Evolutionary conservation across 2,888 invertebrate genomes (phyloP).

Genomic region (Acrobasis consociella): DNA sequence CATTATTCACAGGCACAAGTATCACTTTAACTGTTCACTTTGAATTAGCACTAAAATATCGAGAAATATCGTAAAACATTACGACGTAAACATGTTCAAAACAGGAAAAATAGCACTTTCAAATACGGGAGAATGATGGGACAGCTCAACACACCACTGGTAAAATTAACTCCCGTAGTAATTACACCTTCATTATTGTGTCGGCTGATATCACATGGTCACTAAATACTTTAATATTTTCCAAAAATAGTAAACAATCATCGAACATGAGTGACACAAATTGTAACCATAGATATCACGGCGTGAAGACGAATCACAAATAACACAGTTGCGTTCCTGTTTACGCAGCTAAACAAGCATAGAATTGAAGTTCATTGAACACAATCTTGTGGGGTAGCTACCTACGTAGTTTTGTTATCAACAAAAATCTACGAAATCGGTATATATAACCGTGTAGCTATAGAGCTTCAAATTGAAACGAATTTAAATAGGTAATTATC

Average conservation of each 20-base stretch:
- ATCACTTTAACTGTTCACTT: conserved; percentile 5
- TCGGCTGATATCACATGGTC: conserved; percentile 26
- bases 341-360: conserved; percentile 39
- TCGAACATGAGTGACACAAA: conserved; percentile 62
- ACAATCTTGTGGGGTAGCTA: no score
- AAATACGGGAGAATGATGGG: background rate
- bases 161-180: background rate
- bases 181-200: background rate
- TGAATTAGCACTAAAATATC: conserved; percentile 47
- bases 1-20: conserved; percentile 25
- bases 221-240: conserved; percentile 50
- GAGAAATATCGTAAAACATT: conserved; percentile 58
- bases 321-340: conserved; percentile 59
- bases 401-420: no score
- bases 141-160: background rate
- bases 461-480: no score
- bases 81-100: conserved; percentile 71
- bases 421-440: no score
- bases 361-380: no score
- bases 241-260: conserved; percentile 79
- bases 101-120: conserved; percentile 34
- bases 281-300: conserved; percentile 75
- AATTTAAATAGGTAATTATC: no score
- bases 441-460: no score
- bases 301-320: conserved; percentile 74